Percentiles rank a stretch among this genome's conserved stretches.
phyloP scores from a whole-genome alignment of 2,797 vertebrate species.

The Alca torda region DNA sequence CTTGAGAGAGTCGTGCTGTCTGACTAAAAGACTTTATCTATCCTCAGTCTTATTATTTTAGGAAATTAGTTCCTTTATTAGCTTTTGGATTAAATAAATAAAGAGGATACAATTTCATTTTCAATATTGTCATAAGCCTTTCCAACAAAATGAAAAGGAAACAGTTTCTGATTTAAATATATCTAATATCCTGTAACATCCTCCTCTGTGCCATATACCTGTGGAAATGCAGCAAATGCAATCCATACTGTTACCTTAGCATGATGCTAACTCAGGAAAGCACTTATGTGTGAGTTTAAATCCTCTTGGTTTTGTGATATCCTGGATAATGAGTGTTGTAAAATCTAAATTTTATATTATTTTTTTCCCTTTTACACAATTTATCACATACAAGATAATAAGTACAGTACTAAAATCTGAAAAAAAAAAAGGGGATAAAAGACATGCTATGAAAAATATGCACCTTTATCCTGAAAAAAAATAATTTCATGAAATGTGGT shows the following conservation, averaged over 20 bases:
- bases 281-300: neutral
- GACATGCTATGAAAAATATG: rapidly evolving
- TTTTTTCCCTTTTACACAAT: neutral
- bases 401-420: neutral
- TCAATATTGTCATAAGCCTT: conserved; percentile 11
- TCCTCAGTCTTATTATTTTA: conserved; percentile 2
- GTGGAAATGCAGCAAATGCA: neutral
- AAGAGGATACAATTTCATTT: conserved; percentile 31
- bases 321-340: neutral
- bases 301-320: neutral
- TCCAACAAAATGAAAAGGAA: conserved; percentile 29
- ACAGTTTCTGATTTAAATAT: conserved; percentile 27
- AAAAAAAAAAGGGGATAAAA: neutral
- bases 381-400: neutral
- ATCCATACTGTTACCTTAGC: neutral
- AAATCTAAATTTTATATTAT: neutral
- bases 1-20: neutral
- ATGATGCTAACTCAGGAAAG: neutral
- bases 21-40: conserved; percentile 5
- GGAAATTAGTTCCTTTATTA: conserved; percentile 43
- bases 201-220: neutral
- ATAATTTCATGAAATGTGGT: rapidly evolving
- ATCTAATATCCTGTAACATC: neutral
- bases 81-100: conserved; percentile 48
- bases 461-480: neutral